phyloP scores from a whole-genome alignment of 2,888 invertebrate species.

The Polia nebulosa region DNA sequence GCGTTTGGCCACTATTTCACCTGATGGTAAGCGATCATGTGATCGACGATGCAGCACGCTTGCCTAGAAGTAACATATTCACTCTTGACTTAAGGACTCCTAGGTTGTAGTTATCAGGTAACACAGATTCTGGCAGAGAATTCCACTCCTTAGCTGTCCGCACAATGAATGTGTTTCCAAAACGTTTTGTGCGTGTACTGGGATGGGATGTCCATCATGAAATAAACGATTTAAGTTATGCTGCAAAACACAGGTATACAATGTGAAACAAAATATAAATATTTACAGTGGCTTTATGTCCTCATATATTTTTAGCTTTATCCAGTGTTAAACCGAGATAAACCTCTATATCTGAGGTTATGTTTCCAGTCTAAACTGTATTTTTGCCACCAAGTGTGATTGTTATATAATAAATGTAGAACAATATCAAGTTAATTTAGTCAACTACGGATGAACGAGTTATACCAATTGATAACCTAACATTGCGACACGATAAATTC shows the following conservation, averaged over 20 bases:
- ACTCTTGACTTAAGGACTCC: no score
- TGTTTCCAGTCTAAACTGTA: background rate
- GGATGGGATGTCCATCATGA: no score
- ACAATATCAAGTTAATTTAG: slow-evolving; percentile 10
- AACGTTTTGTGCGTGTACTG: no score
- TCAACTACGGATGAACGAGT: slow-evolving; percentile 21
- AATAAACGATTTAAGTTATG: no score
- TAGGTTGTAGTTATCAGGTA: no score
- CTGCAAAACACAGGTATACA: background rate
- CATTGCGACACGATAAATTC: slow-evolving; percentile 17
- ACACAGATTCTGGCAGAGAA: no score
- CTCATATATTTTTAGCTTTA: background rate
- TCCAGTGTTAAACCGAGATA: background rate
- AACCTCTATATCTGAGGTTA: slow-evolving; percentile 1
- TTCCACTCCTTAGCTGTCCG: no score
- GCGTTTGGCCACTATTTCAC: no score
- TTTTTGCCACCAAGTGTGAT: slow-evolving; percentile 9
- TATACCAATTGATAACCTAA: slow-evolving; percentile 43
- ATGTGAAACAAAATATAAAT: background rate
- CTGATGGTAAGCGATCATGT: no score
- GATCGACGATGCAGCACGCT: no score
- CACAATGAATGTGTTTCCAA: no score
- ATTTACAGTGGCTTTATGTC: background rate
- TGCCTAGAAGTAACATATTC: no score
- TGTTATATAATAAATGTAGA: slow-evolving; percentile 22